Percentiles rank a stretch among this genome's conserved stretches.
phyloP scores from a whole-genome alignment of 2,113 vertebrate genomes.

The Thalassarche chlororhynchos region DNA sequence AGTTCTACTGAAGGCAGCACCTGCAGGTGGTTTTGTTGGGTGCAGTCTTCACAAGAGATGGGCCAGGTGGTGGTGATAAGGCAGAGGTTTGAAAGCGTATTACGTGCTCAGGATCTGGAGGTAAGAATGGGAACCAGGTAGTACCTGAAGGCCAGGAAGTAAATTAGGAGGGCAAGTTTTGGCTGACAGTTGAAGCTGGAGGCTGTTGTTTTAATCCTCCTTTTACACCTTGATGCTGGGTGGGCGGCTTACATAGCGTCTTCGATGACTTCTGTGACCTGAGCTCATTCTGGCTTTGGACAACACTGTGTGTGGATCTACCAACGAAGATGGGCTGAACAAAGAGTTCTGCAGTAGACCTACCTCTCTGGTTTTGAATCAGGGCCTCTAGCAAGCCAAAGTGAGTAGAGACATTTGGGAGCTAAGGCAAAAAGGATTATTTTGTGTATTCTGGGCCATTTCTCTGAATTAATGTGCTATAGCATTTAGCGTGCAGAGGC shows the following conservation, averaged over 20 bases:
- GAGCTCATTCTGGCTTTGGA: neutral
- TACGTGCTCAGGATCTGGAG: neutral
- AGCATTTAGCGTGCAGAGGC: neutral
- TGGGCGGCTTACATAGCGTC: rapidly evolving
- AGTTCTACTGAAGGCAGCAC: neutral
- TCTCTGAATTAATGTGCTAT: neutral
- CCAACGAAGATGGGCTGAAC: rapidly evolving
- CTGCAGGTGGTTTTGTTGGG: neutral
- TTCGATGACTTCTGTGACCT: rapidly evolving
- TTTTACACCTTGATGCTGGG: neutral
- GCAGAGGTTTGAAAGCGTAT: neutral
- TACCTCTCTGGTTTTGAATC: neutral
- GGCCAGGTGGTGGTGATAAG: too few species aligned
- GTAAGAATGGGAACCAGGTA: neutral
- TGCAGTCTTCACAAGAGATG: neutral
- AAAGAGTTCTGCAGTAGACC: neutral
- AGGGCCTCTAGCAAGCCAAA: neutral
- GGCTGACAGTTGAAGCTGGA: neutral
- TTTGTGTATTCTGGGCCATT: neutral
- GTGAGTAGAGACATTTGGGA: neutral
- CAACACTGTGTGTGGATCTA: rapidly evolving
- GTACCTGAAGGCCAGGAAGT: neutral
- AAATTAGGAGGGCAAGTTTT: neutral
- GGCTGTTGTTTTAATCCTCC: neutral
- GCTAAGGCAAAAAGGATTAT: neutral